These are phyloP conservation scores for Tenodera sinensis DNA, from an alignment of 2,888 invertebrate species.

Conservation along the genomic window DNA sequence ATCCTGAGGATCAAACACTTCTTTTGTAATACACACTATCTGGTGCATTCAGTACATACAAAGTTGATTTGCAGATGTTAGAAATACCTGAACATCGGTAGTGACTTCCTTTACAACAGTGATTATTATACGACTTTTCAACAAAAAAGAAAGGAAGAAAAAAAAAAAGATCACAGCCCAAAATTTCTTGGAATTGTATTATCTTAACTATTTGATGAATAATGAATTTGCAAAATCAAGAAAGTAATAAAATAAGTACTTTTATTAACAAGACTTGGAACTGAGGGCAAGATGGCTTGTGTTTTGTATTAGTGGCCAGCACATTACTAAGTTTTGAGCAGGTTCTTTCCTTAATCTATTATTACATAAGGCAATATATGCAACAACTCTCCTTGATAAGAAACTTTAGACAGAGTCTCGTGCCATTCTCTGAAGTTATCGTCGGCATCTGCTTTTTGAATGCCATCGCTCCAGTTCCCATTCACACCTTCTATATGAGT, in stretches of 20 bases:
- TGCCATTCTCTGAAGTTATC: slow-evolving; percentile 83
- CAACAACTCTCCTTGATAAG: slow-evolving; percentile 74
- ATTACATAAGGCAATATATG: slow-evolving; percentile 96
- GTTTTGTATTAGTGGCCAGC: no score
- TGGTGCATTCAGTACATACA: background rate
- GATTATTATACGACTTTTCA: background rate
- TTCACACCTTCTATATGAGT: slow-evolving; percentile 50
- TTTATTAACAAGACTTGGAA: no score
- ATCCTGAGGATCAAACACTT: background rate
- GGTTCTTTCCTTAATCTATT: slow-evolving; percentile 66
- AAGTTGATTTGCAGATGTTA: background rate
- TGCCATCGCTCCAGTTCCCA: slow-evolving; percentile 50
- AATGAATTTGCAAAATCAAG: background rate
- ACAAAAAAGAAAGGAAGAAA: background rate
- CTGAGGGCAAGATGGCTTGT: no score
- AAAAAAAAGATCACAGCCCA: background rate
- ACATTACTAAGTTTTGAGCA: no score
- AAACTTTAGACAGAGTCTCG: slow-evolving; percentile 71
- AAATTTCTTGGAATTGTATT: background rate
- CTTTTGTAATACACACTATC: background rate
- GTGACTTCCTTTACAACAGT: background rate
- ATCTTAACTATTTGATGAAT: background rate
- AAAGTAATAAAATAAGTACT: background rate
- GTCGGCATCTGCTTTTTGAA: slow-evolving; percentile 38
- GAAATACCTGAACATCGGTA: background rate